A percentile compares a stretch with the other conserved stretches of the same genome.
phyloP scores from a whole-genome alignment of 2,113 vertebrate genomes.

The Athene cunicularia region DNA sequence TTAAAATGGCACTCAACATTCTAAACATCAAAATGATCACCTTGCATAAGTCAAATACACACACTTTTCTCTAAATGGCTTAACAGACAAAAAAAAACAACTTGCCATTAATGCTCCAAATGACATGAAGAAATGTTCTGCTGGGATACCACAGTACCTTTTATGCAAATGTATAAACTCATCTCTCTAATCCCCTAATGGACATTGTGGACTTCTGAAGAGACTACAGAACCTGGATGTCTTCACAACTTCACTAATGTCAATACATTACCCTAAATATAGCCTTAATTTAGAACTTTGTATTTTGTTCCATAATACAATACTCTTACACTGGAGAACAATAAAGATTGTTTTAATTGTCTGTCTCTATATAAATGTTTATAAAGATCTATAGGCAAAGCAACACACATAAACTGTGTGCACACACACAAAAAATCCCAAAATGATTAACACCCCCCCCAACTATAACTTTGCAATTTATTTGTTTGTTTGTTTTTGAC shows the following conservation, averaged over 20 bases:
- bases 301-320: background rate
- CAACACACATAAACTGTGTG: background rate
- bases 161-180: background rate
- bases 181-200: background rate
- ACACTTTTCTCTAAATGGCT: background rate
- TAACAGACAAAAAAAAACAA: background rate
- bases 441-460: fast-evolving
- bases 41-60: background rate
- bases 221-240: background rate
- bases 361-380: background rate
- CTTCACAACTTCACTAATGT: background rate
- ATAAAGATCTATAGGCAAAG: background rate
- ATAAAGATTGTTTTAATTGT: background rate
- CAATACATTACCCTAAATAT: background rate
- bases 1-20: background rate
- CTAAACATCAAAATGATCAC: background rate
- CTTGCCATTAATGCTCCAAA: background rate
- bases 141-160: background rate
- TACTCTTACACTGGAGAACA: background rate
- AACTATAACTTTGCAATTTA: background rate
- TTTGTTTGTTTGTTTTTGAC: background rate
- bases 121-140: background rate
- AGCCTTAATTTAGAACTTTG: background rate
- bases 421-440: background rate
- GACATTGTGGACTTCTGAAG: background rate